phyloP scores from a whole-genome alignment of 2,888 invertebrate species.

The Trissolcus japonicus region DNA sequence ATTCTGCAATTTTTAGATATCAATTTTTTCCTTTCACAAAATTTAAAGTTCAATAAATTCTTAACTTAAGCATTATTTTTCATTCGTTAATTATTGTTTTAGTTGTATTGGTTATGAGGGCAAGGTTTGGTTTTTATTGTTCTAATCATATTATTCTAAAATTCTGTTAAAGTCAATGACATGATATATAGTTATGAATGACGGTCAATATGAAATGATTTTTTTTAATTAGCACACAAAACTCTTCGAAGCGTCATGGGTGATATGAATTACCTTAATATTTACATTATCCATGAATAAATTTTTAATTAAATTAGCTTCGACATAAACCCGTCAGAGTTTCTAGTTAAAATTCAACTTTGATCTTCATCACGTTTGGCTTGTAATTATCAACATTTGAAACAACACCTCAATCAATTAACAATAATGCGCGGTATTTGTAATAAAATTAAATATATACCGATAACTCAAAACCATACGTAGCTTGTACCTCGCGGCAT shows the following conservation, averaged over 20 bases:
- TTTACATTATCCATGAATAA: not conserved
- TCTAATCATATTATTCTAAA: slow-evolving; percentile 7
- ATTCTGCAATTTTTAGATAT: no score
- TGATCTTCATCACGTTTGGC: not conserved
- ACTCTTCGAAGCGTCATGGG: no score
- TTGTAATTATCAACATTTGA: not conserved
- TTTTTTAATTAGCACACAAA: no score
- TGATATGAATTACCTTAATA: not conserved
- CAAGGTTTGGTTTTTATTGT: slow-evolving; percentile 7
- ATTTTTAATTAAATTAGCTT: not conserved
- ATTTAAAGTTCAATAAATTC: not conserved
- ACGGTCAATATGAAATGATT: no score
- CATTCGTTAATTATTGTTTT: slow-evolving; percentile 19
- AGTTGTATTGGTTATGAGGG: slow-evolving; percentile 10
- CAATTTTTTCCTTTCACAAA: no score
- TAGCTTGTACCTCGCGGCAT: slow-evolving; percentile 68
- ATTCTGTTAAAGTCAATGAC: no score
- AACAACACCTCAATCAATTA: not conserved
- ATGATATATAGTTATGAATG: no score
- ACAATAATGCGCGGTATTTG: slow-evolving; percentile 27
- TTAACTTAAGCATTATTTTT: not conserved
- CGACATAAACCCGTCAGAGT: not conserved
- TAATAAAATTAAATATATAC: slow-evolving; percentile 68
- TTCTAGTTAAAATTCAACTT: not conserved
- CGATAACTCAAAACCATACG: slow-evolving; percentile 73